Conservation (phyloP, 2,797 vertebrate genomes). For the Lindbergichthys nudifrons region DNA sequence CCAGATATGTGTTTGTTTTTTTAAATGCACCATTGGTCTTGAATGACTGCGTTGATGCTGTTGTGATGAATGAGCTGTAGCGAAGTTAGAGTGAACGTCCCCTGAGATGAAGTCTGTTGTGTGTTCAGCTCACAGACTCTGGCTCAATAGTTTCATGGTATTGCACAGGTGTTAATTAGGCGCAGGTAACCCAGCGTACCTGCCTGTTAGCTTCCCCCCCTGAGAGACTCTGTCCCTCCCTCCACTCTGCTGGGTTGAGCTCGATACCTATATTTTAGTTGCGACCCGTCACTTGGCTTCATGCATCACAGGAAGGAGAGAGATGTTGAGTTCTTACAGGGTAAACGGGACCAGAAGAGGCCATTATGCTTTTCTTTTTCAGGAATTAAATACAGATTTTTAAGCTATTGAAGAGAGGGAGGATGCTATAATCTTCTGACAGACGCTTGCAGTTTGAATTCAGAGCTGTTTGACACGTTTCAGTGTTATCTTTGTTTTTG, state of each 20-base stretch:
- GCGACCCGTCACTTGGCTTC: conserved; percentile 5
- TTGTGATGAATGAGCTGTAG: background rate
- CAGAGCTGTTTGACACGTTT: conserved; percentile 9
- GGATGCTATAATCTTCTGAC: background rate
- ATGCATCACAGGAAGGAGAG: conserved; percentile 12
- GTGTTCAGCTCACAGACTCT: conserved; percentile 38
- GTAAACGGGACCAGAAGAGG: conserved; percentile 17
- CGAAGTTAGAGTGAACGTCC: conserved; percentile 14
- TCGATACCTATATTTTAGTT: conserved; percentile 25
- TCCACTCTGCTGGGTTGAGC: conserved; percentile 16
- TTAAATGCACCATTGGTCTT: background rate
- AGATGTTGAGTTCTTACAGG: conserved; percentile 42
- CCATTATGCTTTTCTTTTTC: conserved; percentile 7
- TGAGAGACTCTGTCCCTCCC: conserved; percentile 37
- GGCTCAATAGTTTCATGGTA: conserved; percentile 60
- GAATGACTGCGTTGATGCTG: background rate
- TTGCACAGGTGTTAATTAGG: conserved; percentile 74
- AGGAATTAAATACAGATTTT: conserved; percentile 12
- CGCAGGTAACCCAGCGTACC: conserved; percentile 23
- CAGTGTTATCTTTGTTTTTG: conserved; percentile 18
- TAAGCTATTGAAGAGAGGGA: background rate
- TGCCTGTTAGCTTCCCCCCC: conserved; percentile 37
- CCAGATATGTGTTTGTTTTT: background rate
- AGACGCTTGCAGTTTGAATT: conserved; percentile 10
- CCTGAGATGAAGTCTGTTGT: conserved; percentile 21